phyloP scores from a whole-genome alignment of 2,797 vertebrate species.

The Pangasius djambal region DNA sequence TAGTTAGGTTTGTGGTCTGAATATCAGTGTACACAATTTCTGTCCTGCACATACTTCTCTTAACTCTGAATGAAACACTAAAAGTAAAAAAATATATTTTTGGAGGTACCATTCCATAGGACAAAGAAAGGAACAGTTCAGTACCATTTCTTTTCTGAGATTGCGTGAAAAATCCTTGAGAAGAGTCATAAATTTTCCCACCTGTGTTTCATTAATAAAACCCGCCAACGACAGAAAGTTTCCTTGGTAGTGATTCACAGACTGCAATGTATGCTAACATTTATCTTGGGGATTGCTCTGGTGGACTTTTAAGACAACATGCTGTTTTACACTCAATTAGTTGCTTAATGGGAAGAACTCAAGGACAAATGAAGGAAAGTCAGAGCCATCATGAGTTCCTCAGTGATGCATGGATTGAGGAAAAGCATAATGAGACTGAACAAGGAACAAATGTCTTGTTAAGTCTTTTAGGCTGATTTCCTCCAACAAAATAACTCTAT shows the following conservation, averaged over 20 bases:
- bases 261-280: not conserved
- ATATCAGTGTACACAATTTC: not conserved
- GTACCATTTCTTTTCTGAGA: not conserved
- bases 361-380: conserved; percentile 3
- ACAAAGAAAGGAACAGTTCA: not conserved
- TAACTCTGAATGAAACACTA: not conserved
- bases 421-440: not conserved
- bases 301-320: not conserved
- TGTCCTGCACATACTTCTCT: not conserved
- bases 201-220: not conserved
- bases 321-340: conserved; percentile 29
- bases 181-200: not conserved
- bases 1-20: not conserved
- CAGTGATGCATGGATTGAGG: not conserved
- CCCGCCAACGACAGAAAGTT: not conserved
- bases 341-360: conserved; percentile 19
- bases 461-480: not conserved
- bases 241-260: not conserved
- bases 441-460: not conserved
- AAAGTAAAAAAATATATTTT: not conserved
- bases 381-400: not conserved
- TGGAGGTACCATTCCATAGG: not conserved
- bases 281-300: conserved; percentile 7
- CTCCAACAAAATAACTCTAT: not conserved
- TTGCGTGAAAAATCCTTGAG: not conserved